phyloP scores from a whole-genome alignment of 2,113 vertebrate genomes.

The Labeo catla region DNA sequence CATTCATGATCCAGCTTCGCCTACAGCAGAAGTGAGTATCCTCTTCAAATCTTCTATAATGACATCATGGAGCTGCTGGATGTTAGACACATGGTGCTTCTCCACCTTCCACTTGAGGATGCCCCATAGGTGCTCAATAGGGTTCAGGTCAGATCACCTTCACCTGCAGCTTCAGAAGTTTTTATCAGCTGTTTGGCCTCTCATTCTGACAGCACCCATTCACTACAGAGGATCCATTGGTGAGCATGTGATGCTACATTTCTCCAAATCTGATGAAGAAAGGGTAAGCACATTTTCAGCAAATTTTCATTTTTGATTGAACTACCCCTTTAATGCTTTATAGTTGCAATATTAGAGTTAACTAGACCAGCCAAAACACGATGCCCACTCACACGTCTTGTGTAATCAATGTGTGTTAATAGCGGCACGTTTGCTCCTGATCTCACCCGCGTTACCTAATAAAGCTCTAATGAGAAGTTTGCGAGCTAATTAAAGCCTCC shows the following conservation, averaged over 20 bases:
- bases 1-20: no score
- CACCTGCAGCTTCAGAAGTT: no score
- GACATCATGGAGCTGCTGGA: no score
- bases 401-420: slow-evolving; percentile 26
- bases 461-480: slow-evolving; percentile 24
- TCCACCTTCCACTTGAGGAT: no score
- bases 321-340: no score
- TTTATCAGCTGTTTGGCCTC: no score
- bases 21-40: no score
- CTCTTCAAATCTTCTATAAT: no score
- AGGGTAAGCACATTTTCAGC: background rate
- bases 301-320: background rate
- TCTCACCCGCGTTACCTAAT: background rate
- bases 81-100: no score
- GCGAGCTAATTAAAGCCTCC: background rate
- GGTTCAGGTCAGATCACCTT: no score
- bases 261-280: background rate
- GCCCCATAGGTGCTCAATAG: no score
- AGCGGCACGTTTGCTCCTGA: slow-evolving; percentile 1
- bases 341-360: background rate
- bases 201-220: background rate
- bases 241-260: background rate
- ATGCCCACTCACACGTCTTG: background rate
- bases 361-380: background rate
- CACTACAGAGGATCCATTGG: background rate